phyloP scores from a whole-genome alignment of 2,113 vertebrate genomes.

The Dendrocopos noguchii region DNA sequence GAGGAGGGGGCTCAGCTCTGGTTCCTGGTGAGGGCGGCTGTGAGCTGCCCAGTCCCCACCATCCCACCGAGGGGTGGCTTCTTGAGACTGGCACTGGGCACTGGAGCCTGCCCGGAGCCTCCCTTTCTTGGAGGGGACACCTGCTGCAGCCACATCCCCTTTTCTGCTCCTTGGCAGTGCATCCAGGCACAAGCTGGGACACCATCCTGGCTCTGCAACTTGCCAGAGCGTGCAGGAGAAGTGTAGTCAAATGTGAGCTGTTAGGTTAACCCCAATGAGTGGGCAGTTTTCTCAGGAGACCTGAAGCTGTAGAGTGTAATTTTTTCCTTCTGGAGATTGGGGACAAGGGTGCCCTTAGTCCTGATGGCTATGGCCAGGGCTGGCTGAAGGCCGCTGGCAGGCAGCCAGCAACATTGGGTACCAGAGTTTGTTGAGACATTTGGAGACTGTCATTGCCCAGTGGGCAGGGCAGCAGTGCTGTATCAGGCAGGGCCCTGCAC shows the following conservation, averaged over 20 bases:
- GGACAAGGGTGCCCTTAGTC: not conserved
- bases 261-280: not conserved
- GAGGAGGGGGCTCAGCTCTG: not conserved
- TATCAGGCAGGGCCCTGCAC: not conserved
- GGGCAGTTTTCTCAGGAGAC: not conserved
- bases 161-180: rapidly evolving
- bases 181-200: rapidly evolving
- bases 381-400: not conserved
- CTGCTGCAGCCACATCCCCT: not conserved
- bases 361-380: not conserved
- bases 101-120: rapidly evolving
- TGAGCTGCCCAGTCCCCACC: not conserved
- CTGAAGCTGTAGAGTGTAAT: not conserved
- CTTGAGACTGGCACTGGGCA: not conserved
- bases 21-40: rapidly evolving
- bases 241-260: not conserved
- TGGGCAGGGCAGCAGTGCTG: not conserved
- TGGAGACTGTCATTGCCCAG: not conserved
- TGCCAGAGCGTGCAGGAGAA: not conserved
- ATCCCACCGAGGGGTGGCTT: rapidly evolving
- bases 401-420: not conserved
- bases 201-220: not conserved
- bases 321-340: not conserved
- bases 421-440: not conserved
- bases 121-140: not conserved